phyloP scores from a whole-genome alignment of 2,113 vertebrate species.

The Corvus hawaiiensis region DNA sequence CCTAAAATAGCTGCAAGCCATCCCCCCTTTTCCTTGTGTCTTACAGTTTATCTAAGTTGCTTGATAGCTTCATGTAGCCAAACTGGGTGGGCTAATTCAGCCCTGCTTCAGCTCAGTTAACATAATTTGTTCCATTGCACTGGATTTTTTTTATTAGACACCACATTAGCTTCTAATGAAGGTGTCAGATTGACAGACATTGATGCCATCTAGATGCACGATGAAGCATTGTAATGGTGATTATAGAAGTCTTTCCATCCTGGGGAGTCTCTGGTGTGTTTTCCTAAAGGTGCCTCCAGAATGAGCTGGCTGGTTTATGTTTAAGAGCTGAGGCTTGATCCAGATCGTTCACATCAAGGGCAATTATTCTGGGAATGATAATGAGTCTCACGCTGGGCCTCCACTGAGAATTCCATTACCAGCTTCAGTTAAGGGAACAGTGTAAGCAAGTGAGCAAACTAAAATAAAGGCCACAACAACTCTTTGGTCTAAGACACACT shows the following conservation, averaged over 20 bases:
- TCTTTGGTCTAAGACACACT: background rate
- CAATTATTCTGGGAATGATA: constrained; percentile 1
- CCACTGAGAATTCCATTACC: background rate
- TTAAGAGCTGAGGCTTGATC: background rate
- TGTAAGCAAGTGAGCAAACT: background rate
- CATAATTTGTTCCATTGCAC: background rate
- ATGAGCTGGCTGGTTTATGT: background rate
- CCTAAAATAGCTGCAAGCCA: background rate
- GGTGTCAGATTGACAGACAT: background rate
- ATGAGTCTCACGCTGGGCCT: background rate
- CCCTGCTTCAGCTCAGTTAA: background rate
- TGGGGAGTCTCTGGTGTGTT: background rate
- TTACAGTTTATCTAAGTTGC: background rate
- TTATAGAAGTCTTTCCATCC: background rate
- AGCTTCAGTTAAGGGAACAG: background rate
- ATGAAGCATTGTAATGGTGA: background rate
- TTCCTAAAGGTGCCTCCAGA: background rate
- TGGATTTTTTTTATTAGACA: background rate
- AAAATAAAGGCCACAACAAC: background rate
- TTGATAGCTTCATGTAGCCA: background rate
- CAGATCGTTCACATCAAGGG: background rate
- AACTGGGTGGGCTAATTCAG: background rate
- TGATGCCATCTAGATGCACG: background rate
- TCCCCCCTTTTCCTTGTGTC: background rate
- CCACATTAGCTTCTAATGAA: background rate